phyloP scores from a whole-genome alignment of 2,888 invertebrate species.

The Tenodera sinensis region DNA sequence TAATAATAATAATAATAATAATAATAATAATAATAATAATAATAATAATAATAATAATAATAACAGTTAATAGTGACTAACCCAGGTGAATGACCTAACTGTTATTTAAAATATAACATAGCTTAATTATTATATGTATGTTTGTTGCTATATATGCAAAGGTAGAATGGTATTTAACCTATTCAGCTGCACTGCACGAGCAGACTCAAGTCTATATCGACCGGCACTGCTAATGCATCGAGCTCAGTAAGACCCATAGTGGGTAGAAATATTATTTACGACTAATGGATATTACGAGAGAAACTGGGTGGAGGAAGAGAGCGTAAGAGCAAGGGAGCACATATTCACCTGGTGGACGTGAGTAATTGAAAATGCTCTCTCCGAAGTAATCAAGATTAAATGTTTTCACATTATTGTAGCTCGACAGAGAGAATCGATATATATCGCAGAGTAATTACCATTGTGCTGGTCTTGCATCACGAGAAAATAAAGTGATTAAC shows the following conservation, averaged over 20 bases:
- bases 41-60: too few relatives aligned
- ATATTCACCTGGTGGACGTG: neutral
- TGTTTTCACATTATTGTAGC: neutral
- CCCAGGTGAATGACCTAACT: too few relatives aligned
- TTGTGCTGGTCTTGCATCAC: neutral
- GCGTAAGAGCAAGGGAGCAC: neutral
- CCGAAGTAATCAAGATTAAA: neutral
- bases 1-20: too few relatives aligned
- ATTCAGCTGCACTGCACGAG: neutral
- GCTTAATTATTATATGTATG: neutral
- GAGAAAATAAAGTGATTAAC: constrained; percentile 3
- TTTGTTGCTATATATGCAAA: neutral
- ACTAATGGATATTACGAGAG: neutral
- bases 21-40: too few relatives aligned
- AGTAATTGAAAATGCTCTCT: neutral
- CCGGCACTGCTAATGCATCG: neutral
- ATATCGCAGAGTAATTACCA: neutral
- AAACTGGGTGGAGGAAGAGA: neutral
- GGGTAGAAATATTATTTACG: neutral
- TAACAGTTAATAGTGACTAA: too few relatives aligned
- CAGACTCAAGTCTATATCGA: neutral
- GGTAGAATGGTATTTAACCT: too few relatives aligned
- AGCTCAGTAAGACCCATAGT: neutral
- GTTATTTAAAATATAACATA: too few relatives aligned
- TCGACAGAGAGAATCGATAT: neutral